Percentiles rank a stretch among this genome's conserved stretches.
Conservation (phyloP, 2,888 invertebrate species). For the Aleiodes testaceus region DNA sequence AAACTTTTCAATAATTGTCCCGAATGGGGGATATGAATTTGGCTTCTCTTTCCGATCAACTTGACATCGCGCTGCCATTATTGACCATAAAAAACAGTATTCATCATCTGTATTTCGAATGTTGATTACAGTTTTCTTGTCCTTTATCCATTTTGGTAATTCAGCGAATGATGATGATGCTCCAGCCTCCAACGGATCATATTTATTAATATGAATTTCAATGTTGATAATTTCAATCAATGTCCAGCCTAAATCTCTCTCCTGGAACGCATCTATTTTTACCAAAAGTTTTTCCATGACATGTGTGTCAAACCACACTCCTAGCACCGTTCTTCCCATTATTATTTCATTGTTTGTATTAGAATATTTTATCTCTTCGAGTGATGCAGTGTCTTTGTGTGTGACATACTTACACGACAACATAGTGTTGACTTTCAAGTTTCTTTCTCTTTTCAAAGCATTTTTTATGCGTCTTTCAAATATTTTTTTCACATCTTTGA, state of each 20-base stretch:
- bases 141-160: slow-evolving; percentile 47
- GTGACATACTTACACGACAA: slow-evolving; percentile 29
- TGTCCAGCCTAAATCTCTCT: slow-evolving; percentile 48
- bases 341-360: slow-evolving; percentile 50
- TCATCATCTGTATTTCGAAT: slow-evolving; percentile 48
- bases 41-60: no score
- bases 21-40: not conserved
- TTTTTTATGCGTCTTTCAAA: slow-evolving; percentile 10
- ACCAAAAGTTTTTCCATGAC: slow-evolving; percentile 42
- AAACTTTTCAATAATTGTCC: not conserved
- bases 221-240: slow-evolving; percentile 49
- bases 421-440: slow-evolving; percentile 39
- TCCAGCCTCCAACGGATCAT: slow-evolving; percentile 44
- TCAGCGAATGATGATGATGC: slow-evolving; percentile 51
- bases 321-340: slow-evolving; percentile 46
- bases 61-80: slow-evolving; percentile 46
- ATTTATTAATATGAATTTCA: slow-evolving; percentile 35
- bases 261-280: slow-evolving; percentile 52
- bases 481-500: slow-evolving; percentile 26
- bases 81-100: slow-evolving; percentile 38
- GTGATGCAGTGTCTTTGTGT: slow-evolving; percentile 18
- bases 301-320: slow-evolving; percentile 47
- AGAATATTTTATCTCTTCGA: slow-evolving; percentile 52
- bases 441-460: not conserved
- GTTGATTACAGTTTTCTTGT: slow-evolving; percentile 53